These are phyloP conservation scores for Hydra vulgaris DNA, from an alignment of 30 jellyfish, hydroid and myxozoan species.

Conservation along the genomic window DNA sequence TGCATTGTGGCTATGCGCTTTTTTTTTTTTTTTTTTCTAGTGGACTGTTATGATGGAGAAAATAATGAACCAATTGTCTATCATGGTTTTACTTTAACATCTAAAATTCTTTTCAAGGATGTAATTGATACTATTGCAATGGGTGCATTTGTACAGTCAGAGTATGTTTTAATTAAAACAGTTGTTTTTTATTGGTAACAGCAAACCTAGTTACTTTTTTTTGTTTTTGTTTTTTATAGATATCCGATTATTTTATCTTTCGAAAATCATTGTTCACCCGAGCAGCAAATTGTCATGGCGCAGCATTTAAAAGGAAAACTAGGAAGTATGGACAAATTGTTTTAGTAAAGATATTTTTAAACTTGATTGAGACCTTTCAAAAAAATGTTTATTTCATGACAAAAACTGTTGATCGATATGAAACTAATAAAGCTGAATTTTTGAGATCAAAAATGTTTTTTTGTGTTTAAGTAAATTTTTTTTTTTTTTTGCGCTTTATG, in stretches of 20 bases:
- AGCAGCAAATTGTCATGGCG: conserved; percentile 86
- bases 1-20: too few relatives aligned
- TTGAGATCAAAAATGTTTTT: too few relatives aligned
- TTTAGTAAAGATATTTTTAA: neutral
- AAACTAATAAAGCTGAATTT: too few relatives aligned
- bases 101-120: conserved; percentile 81
- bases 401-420: too few relatives aligned
- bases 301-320: conserved; percentile 44
- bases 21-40: conserved; percentile 14
- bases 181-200: too few relatives aligned
- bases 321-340: conserved; percentile 39
- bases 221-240: conserved; percentile 24
- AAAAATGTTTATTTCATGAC: too few relatives aligned
- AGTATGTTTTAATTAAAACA: neutral
- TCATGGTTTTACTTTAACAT: conserved; percentile 85
- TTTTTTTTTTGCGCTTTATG: too few relatives aligned
- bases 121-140: conserved; percentile 36
- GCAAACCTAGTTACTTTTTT: neutral
- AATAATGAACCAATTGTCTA: conserved; percentile 72
- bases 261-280: conserved; percentile 83
- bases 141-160: neutral
- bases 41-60: conserved; percentile 98
- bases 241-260: conserved; percentile 75
- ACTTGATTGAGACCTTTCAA: too few relatives aligned
- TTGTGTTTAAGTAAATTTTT: too few relatives aligned